Percentiles rank a stretch among this genome's conserved stretches.
phyloP scores from a whole-genome alignment of 2,888 invertebrate species.

The Caenorhabditis auriculariae region DNA sequence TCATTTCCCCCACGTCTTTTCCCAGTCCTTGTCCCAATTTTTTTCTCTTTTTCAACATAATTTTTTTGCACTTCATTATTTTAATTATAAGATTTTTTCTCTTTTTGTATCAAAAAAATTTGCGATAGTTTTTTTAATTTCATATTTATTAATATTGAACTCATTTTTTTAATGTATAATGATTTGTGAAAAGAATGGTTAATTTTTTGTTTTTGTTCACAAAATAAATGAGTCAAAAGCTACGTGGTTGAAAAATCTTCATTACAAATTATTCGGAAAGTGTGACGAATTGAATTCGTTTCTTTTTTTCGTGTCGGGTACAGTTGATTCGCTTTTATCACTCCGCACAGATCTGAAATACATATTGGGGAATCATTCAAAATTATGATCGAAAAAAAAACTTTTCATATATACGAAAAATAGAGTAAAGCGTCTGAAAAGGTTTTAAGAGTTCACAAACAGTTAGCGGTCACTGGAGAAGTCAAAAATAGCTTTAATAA shows the following conservation, averaged over 20 bases:
- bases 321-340: too few relatives aligned
- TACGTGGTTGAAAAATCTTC: background rate
- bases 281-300: too few relatives aligned
- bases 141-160: conserved; percentile 33
- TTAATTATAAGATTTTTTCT: background rate
- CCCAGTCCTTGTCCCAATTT: conserved; percentile 5
- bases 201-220: conserved; percentile 3
- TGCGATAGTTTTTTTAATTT: conserved; percentile 36
- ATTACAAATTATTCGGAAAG: too few relatives aligned
- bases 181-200: conserved; percentile 34
- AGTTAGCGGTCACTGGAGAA: too few relatives aligned
- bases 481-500: too few relatives aligned
- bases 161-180: conserved; percentile 37
- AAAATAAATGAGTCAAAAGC: conserved; percentile 8
- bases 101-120: conserved; percentile 20
- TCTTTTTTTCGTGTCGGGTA: too few relatives aligned
- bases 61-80: conserved; percentile 7
- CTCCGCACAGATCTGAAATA: too few relatives aligned
- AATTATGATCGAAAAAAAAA: too few relatives aligned
- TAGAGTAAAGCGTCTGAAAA: too few relatives aligned
- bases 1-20: conserved; percentile 4
- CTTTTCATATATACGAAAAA: too few relatives aligned
- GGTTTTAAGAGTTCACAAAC: too few relatives aligned
- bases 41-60: conserved; percentile 4
- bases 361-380: too few relatives aligned